These are phyloP conservation scores for Volucella inflata DNA, from an alignment of 2,888 invertebrate genomes.

Conservation along the genomic window DNA sequence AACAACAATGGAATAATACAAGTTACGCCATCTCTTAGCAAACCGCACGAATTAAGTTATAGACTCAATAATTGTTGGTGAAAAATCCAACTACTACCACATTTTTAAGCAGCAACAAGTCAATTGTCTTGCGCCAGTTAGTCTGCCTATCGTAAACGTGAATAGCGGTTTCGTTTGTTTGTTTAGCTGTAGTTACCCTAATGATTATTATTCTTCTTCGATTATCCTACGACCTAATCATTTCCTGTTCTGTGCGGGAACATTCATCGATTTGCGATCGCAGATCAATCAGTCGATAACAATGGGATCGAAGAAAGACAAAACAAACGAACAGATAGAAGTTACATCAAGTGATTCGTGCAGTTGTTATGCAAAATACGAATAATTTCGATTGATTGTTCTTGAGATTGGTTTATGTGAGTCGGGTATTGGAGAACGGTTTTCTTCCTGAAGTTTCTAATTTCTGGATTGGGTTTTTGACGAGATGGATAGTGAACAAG, in stretches of 20 bases:
- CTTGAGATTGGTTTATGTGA: constrained; percentile 27
- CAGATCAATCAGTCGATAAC: constrained; percentile 57
- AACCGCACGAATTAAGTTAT: no score
- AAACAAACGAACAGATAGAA: not conserved
- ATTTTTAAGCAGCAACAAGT: not conserved
- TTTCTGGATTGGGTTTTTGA: no score
- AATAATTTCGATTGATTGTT: constrained; percentile 51
- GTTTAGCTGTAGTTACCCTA: constrained; percentile 9
- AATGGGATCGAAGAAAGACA: constrained; percentile 30
- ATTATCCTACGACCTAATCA: constrained; percentile 39
- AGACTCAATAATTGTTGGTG: no score
- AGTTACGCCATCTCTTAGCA: no score
- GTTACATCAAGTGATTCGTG: constrained; percentile 2
- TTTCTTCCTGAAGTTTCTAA: not conserved
- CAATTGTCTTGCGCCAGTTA: constrained; percentile 14
- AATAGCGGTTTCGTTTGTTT: constrained; percentile 12
- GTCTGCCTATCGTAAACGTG: not conserved
- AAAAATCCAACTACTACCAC: no score
- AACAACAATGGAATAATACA: no score
- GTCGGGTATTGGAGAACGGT: constrained; percentile 8
- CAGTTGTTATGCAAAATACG: constrained; percentile 42
- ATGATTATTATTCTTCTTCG: constrained; percentile 19
- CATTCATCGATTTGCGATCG: constrained; percentile 46
- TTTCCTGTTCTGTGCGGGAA: constrained; percentile 59
- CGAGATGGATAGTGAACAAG: no score